Base-by-base conservation (phyloP, 2,113 vertebrate genomes). In the Malurus cyaneus region DNA sequence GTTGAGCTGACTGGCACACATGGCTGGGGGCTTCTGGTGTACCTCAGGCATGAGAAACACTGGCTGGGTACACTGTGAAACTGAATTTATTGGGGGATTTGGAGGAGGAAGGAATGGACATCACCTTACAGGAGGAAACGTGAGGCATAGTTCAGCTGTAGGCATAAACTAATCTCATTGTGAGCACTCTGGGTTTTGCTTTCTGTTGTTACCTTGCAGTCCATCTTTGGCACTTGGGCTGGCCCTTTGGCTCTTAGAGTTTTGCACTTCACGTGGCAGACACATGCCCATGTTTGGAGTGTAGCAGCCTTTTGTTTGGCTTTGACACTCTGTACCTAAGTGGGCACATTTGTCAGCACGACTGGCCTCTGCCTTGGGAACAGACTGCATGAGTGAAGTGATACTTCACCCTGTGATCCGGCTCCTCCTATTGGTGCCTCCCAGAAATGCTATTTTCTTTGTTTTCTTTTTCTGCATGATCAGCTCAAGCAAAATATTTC, bases 1-100 rank as follows among this genome's bases (percentile, higher is more conserved):
- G 29, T n/a, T 71, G 41, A 64, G 54, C 41, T 29, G n/a, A 24
- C 44, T 2, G 2, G 52, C 34, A 57, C 2, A 0, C 3, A 0
- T 19, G 26, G 31, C 2, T 73, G 59, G 41, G 12, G 26, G 23
- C 42, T 56, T 25, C 34, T 78, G 42, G 34, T 62, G 25, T 26
- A 9, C 39, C 67, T 62, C 36, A 6, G 65, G 9, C 24, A 18
- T 31, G 56, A 80, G 34, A 49, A 88, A 39, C 50, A 29, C 36
- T 9, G 1, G 49, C 28, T 57, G 80, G 31, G 16, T 24, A 14
- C 18, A 0, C 15, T 42, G 28, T 23, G 71, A 50, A 62, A 54
- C 44, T 71, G 79, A 34, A 77, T 23, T 80, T n/a, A 20, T 2
- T 34, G 15, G 42, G 29, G 21, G 8, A 29, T 13, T 64, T 70